A percentile compares a stretch with the other conserved stretches of the same genome.
phyloP scores from a whole-genome alignment of 37 sponge, comb jelly and placozoan genomes.

The Cliona cf. orientalis region DNA sequence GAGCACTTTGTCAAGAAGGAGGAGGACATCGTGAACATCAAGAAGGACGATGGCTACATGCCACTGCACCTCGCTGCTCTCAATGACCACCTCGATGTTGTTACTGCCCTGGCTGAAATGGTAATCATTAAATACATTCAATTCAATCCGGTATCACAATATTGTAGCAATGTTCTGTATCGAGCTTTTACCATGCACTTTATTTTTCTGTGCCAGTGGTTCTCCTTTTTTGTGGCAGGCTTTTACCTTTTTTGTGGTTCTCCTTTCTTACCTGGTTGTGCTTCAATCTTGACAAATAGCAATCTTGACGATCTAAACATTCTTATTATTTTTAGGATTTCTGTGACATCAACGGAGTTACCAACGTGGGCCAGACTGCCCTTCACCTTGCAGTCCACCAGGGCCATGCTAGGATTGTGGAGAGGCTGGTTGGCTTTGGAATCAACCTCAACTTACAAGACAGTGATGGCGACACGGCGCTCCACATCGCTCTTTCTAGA shows the following conservation, averaged over 20 bases:
- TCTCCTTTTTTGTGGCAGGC: no score
- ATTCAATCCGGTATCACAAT: no score
- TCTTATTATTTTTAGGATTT: no score
- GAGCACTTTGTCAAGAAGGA: constrained; percentile 48
- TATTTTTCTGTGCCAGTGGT: no score
- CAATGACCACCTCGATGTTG: constrained; percentile 59
- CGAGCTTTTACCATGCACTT: no score
- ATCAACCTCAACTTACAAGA: constrained; percentile 65
- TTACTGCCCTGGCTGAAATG: constrained; percentile 34
- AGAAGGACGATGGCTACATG: constrained; percentile 66
- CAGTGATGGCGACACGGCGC: constrained; percentile 75
- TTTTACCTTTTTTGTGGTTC: no score
- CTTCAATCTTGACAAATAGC: no score
- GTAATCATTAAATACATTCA: no score
- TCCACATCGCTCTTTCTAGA: constrained; percentile 70
- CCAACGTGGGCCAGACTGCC: constrained; percentile 58
- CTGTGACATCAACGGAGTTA: constrained; percentile 38
- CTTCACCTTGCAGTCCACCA: constrained; percentile 77
- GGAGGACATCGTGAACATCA: constrained; percentile 35
- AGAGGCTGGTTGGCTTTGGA: constrained; percentile 81
- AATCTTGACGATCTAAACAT: no score
- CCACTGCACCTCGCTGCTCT: constrained; percentile 69
- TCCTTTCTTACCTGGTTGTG: no score
- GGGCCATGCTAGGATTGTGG: constrained; percentile 67
- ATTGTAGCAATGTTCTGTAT: no score